These are phyloP conservation scores for Rhogogaster chlorosoma DNA, from an alignment of 2,888 invertebrate genomes.

Conservation along the genomic window DNA sequence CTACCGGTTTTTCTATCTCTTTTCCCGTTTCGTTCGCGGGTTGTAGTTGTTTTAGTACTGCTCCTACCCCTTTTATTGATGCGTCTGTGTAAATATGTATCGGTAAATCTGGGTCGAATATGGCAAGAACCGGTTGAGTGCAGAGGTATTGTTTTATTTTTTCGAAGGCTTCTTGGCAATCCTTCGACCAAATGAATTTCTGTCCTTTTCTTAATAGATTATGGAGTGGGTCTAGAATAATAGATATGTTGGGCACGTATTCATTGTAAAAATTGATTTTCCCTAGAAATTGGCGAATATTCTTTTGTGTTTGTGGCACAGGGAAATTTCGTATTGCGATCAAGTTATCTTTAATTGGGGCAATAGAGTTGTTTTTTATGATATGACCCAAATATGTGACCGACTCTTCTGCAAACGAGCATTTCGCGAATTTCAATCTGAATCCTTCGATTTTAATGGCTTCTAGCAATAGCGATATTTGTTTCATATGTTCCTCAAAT, in stretches of 20 bases:
- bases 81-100: too few species aligned
- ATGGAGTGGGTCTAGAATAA: slow-evolving; percentile 47
- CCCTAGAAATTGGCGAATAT: slow-evolving; percentile 44
- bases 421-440: not conserved
- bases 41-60: too few species aligned
- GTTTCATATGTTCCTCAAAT: slow-evolving; percentile 54
- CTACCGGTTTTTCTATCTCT: not conserved
- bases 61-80: too few species aligned
- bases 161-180: slow-evolving; percentile 47
- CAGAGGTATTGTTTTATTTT: slow-evolving; percentile 48
- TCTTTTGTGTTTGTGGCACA: not conserved
- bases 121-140: not conserved
- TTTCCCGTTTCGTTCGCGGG: too few species aligned
- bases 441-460: slow-evolving; percentile 54
- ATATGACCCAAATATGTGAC: not conserved
- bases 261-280: slow-evolving; percentile 47
- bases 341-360: slow-evolving; percentile 47
- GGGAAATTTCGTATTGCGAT: slow-evolving; percentile 10
- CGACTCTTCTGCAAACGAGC: not conserved
- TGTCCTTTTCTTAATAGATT: slow-evolving; percentile 46
- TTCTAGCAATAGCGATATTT: slow-evolving; percentile 54
- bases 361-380: not conserved
- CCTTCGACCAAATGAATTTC: slow-evolving; percentile 50
- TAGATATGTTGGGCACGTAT: not conserved
- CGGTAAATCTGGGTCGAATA: too few species aligned